Conservation (phyloP, 2,888 invertebrate genomes). For the Carpatolechia fugitivella region DNA sequence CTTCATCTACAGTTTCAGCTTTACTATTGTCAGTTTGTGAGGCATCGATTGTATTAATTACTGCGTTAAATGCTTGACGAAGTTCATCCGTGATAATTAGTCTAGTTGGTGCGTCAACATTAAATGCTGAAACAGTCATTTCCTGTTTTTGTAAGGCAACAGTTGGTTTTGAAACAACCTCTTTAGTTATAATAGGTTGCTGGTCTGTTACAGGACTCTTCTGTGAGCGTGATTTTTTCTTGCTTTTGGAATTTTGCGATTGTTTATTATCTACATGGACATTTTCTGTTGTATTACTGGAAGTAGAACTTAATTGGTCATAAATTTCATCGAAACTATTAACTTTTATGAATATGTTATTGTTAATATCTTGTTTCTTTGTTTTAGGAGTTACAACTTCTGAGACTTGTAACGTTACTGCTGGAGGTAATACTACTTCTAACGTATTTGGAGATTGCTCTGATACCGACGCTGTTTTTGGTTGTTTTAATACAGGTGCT, state of each 20-base stretch:
- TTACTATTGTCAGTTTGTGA: neutral
- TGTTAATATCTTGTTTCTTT: constrained; percentile 52
- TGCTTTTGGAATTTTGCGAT: neutral
- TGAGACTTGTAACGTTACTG: constrained; percentile 6
- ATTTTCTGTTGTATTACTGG: neutral
- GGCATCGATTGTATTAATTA: constrained; percentile 37
- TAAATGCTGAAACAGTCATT: constrained; percentile 35
- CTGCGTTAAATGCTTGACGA: constrained; percentile 39
- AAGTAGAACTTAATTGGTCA: constrained; percentile 42
- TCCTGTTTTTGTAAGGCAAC: constrained; percentile 32
- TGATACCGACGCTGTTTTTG: constrained; percentile 8
- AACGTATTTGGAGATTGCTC: neutral
- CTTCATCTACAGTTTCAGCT: neutral
- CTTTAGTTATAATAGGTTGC: neutral
- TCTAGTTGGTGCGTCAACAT: constrained; percentile 34
- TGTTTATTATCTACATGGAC: neutral
- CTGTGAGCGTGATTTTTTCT: neutral
- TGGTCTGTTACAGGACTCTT: neutral
- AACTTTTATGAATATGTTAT: constrained; percentile 55
- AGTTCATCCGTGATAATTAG: constrained; percentile 42
- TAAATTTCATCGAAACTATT: constrained; percentile 72
- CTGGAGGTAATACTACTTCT: neutral
- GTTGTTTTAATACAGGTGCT: neutral
- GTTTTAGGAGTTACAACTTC: constrained; percentile 15
- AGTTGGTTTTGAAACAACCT: constrained; percentile 4